A percentile compares a stretch with the other conserved stretches of the same genome.
phyloP scores from a whole-genome alignment of 2,888 invertebrate genomes.

The Prosapia bicincta region DNA sequence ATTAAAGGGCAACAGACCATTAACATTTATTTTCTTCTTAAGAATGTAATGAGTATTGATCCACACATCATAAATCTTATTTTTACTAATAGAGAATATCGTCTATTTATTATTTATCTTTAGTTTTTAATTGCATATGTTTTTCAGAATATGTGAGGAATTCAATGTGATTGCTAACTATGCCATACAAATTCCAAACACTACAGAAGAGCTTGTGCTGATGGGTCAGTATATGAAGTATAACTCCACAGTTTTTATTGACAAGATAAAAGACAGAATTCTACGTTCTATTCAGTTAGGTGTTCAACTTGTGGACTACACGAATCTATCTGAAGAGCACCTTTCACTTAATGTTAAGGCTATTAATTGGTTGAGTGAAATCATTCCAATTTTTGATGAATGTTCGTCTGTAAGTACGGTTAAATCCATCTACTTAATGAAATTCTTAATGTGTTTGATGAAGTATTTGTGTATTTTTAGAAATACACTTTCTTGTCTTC shows the following conservation, averaged over 20 bases:
- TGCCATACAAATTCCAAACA: conserved; percentile 68
- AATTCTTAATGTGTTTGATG: too few species aligned
- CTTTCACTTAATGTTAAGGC: conserved; percentile 76
- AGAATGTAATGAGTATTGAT: too few species aligned
- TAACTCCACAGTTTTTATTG: conserved; percentile 69
- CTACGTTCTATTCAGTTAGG: conserved; percentile 62
- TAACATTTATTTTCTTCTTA: too few species aligned
- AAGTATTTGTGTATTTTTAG: too few species aligned
- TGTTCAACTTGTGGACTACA: conserved; percentile 71
- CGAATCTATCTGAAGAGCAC: conserved; percentile 66
- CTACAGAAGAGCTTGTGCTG: conserved; percentile 77
- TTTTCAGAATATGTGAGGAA: conserved; percentile 45
- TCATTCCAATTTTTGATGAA: conserved; percentile 75
- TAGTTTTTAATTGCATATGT: not conserved
- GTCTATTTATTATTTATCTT: not conserved
- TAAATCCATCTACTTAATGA: too few species aligned
- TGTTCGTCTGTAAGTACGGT: conserved; percentile 39
- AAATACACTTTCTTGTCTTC: too few species aligned
- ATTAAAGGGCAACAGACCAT: too few species aligned
- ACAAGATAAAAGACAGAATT: conserved; percentile 66
- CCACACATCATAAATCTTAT: too few species aligned
- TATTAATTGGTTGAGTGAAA: conserved; percentile 77
- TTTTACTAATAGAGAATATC: too few species aligned
- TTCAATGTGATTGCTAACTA: conserved; percentile 67
- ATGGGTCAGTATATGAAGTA: conserved; percentile 76